Conservation (phyloP, 2,888 invertebrate genomes). For the Eupithecia centaureata region DNA sequence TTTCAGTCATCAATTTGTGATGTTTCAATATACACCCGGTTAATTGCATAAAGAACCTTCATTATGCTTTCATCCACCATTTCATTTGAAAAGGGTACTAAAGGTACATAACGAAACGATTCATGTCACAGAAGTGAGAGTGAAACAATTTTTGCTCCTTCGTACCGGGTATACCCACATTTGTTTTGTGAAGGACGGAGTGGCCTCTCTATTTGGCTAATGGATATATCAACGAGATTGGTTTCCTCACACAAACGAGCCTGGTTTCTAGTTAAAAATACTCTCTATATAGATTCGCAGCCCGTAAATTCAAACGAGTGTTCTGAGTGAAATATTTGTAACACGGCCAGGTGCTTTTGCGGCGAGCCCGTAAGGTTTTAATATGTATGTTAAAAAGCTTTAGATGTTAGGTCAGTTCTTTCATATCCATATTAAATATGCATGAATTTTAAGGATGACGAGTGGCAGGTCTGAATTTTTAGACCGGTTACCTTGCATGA, state of each 20-base stretch:
- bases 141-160: slow-evolving; percentile 58
- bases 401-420: slow-evolving; percentile 22
- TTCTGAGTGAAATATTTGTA: slow-evolving; percentile 53
- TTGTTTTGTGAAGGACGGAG: slow-evolving; percentile 59
- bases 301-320: slow-evolving; percentile 53
- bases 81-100: slow-evolving; percentile 47
- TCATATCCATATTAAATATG: slow-evolving; percentile 3
- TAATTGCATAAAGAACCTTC: slow-evolving; percentile 45
- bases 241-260: slow-evolving; percentile 62
- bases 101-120: slow-evolving; percentile 44
- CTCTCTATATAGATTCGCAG: slow-evolving; percentile 36
- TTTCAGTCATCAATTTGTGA: slow-evolving; percentile 29
- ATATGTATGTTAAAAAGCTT: slow-evolving; percentile 38
- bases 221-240: slow-evolving; percentile 72
- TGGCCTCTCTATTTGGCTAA: slow-evolving; percentile 68
- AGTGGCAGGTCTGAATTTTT: background rate
- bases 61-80: slow-evolving; percentile 48
- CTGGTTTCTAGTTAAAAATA: slow-evolving; percentile 61
- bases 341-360: slow-evolving; percentile 46
- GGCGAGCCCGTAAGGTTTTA: slow-evolving; percentile 44
- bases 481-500: background rate
- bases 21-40: slow-evolving; percentile 32
- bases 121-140: slow-evolving; percentile 52
- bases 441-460: background rate
- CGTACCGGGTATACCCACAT: slow-evolving; percentile 51